A percentile compares a stretch with the other conserved stretches of the same genome.
These are phyloP conservation scores for Drosophila niveifrons DNA, from an alignment of 2,888 invertebrate species.

Conservation along the genomic window DNA sequence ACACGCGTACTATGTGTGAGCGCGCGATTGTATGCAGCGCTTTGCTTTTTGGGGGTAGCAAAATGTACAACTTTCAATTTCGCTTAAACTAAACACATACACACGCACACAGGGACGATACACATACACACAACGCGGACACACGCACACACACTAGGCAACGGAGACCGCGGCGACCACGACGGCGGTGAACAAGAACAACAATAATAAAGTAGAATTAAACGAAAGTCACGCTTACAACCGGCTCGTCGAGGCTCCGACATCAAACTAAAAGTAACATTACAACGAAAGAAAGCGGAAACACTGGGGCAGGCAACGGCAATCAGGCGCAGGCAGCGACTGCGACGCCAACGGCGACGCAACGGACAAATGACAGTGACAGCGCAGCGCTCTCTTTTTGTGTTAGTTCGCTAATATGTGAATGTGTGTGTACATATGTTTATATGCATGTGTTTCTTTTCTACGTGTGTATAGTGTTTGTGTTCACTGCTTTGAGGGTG, in stretches of 20 bases:
- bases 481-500: constrained; percentile 74
- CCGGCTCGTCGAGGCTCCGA: constrained; percentile 80
- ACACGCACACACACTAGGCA: constrained; percentile 53
- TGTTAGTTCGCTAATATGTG: constrained; percentile 68
- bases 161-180: constrained; percentile 44
- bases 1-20: constrained; percentile 52
- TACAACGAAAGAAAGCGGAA: constrained; percentile 82
- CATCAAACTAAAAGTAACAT: constrained; percentile 82
- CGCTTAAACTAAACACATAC: constrained; percentile 76
- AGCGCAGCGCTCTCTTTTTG: constrained; percentile 72
- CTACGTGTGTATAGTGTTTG: constrained; percentile 49
- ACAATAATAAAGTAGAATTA: constrained; percentile 75
- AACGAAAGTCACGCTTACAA: constrained; percentile 81
- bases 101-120: constrained; percentile 58
- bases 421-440: constrained; percentile 35
- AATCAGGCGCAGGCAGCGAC: constrained; percentile 68
- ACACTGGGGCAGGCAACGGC: constrained; percentile 78
- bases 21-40: constrained; percentile 80
- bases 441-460: constrained; percentile 40
- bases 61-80: constrained; percentile 80
- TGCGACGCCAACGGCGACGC: constrained; percentile 65
- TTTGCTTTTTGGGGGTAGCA: constrained; percentile 80
- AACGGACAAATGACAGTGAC: constrained; percentile 70
- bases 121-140: constrained; percentile 27
- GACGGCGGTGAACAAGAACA: constrained; percentile 49